phyloP scores from a whole-genome alignment of 2,888 invertebrate species.

The Heliconius sara region DNA sequence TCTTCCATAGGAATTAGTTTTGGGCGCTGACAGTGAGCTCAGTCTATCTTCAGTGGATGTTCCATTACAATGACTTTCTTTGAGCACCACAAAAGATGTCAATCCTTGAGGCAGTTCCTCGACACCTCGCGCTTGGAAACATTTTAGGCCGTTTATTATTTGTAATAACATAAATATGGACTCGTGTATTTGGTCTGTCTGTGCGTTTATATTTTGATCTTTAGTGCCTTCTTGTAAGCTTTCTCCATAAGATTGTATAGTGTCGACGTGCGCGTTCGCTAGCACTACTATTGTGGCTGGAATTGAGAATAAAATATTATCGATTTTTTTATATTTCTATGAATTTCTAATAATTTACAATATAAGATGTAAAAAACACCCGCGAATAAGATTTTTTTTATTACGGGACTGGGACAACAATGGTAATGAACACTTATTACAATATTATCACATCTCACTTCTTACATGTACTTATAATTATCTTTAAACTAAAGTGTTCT shows the following conservation, averaged over 20 bases:
- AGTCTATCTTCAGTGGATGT: conserved; percentile 73
- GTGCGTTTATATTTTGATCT: conserved; percentile 67
- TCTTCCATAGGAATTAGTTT: conserved; percentile 83
- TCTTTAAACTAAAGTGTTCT: too few relatives aligned
- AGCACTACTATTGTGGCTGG: conserved; percentile 91
- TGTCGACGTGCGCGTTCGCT: conserved; percentile 89
- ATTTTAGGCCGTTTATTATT: conserved; percentile 91
- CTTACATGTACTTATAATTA: too few relatives aligned
- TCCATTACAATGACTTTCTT: conserved; percentile 76
- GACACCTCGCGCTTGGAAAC: conserved; percentile 91
- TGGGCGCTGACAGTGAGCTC: conserved; percentile 77
- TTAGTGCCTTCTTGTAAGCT: conserved; percentile 82
- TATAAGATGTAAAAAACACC: not conserved
- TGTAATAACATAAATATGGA: conserved; percentile 91
- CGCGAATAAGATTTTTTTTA: not conserved
- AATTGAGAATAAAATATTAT: conserved; percentile 52
- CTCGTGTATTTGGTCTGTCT: conserved; percentile 84
- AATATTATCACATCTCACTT: too few relatives aligned
- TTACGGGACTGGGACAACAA: not conserved
- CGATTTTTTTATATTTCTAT: not conserved
- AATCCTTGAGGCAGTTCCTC: conserved; percentile 90
- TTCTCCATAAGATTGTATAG: conserved; percentile 88
- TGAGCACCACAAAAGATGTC: conserved; percentile 89
- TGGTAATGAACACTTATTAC: too few relatives aligned
- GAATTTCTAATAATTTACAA: too few relatives aligned